phyloP scores from a whole-genome alignment of 1,140 invertebrate genomes.

The Microplitis demolitor region DNA sequence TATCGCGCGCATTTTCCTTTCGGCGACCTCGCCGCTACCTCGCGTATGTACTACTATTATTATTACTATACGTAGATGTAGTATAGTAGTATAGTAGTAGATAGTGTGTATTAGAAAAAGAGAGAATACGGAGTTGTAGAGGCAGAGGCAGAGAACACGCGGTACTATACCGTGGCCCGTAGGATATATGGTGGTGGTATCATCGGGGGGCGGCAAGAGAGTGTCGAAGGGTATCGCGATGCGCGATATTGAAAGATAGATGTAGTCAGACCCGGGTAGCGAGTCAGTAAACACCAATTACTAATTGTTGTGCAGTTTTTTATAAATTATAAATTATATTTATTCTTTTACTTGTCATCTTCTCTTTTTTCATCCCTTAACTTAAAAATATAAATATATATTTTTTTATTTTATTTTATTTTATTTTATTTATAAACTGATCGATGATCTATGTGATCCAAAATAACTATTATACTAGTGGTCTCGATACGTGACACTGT shows the following conservation, averaged over 20 bases:
- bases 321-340: not conserved
- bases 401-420: too few relatives aligned
- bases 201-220: not conserved
- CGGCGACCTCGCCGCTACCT: not conserved
- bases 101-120: not conserved
- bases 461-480: not conserved
- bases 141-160: not conserved
- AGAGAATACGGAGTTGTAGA: not conserved
- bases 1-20: constrained; percentile 17
- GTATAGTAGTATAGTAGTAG: not conserved
- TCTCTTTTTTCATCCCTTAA: not conserved
- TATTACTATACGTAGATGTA: not conserved
- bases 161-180: too few relatives aligned
- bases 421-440: not conserved
- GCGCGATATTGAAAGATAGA: constrained; percentile 32
- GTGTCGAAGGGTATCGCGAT: constrained; percentile 23
- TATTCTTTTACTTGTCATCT: not conserved
- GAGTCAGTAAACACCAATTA: constrained; percentile 26
- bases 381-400: too few relatives aligned
- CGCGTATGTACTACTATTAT: too few relatives aligned
- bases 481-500: not conserved
- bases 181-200: not conserved
- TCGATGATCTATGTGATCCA: not conserved
- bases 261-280: constrained; percentile 25
- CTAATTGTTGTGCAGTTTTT: not conserved